A percentile compares a stretch with the other conserved stretches of the same genome.
Evolutionary conservation across 30 jellyfish, hydroid and myxozoan genomes (phyloP).

Genomic region (Catostylus mosaicus): DNA sequence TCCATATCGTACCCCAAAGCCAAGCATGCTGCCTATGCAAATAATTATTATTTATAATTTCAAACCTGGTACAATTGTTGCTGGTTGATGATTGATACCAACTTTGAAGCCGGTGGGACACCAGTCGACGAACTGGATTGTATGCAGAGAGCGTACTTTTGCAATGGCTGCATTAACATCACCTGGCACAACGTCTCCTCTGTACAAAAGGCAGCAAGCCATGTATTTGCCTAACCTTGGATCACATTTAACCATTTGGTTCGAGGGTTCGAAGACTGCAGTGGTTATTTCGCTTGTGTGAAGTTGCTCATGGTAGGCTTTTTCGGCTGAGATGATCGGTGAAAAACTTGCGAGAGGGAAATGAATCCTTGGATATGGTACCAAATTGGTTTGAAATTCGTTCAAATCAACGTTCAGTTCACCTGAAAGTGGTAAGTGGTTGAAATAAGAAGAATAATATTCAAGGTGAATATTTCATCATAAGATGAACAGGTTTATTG

Average conservation of each 20-base stretch:
- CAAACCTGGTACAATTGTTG: constrained; percentile 82
- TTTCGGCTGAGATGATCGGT: constrained; percentile 91
- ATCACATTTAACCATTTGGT: constrained; percentile 96
- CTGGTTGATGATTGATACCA: constrained; percentile 85
- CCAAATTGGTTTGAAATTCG: constrained; percentile 94
- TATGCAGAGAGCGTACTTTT: constrained; percentile 68
- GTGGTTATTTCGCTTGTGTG: constrained; percentile 76
- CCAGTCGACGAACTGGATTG: constrained; percentile 93
- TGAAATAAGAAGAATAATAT: too few relatives aligned
- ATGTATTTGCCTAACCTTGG: constrained; percentile 88
- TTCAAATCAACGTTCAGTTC: constrained; percentile 92
- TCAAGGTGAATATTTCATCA: too few relatives aligned
- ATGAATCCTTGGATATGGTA: constrained; percentile 95
- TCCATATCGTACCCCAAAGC: background rate
- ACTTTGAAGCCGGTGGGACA: too few relatives aligned
- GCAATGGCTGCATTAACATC: constrained; percentile 92
- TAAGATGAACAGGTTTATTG: too few relatives aligned
- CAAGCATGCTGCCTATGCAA: background rate
- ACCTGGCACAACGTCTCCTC: constrained; percentile 97
- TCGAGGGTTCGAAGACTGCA: constrained; percentile 81
- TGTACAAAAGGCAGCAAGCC: constrained; percentile 93
- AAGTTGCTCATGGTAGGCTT: constrained; percentile 89
- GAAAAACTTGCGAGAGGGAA: constrained; percentile 96
- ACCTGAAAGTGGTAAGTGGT: constrained; percentile 69
- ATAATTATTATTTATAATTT: background rate